Evolutionary conservation across 2,113 vertebrate species (phyloP), one percentile per base, ranked within the genome.

Genomic region (Bos taurus): DNA sequence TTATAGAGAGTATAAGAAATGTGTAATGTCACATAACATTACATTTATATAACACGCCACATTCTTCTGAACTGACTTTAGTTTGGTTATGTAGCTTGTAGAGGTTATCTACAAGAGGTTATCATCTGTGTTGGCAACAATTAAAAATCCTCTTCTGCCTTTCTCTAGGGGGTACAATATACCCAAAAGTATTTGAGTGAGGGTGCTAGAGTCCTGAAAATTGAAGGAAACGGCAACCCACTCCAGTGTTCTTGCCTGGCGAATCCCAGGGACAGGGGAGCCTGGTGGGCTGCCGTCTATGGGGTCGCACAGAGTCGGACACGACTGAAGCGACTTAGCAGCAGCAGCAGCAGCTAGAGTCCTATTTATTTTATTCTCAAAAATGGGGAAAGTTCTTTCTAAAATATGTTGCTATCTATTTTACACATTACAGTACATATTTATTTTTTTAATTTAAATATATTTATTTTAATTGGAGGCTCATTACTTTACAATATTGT

Each of bases 91-190:
- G 4, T 67, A 89, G 40, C 54, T 87, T 92, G 19, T 60, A 89
- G 59, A 96, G 40, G 43, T 83, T 97, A 85, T 60, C 57, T 28
- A 60, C 57, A 60, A 89, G 48, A 96, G n/a, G n/a, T 83, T 97
- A 88, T 93, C 33, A 93, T 62, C 50, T 62, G 19, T 33, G 86
- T n/a, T 88, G 4, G 48, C n/a, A 86, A 93, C n/a, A 71, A 93
- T 80, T 95, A 97, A 91, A 97, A 96, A n/a, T 52, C 21, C 4
- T 86, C 13, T 96, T 89, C 62, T 86, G 8, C 50, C 30, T 89
- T 95, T 90, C 52, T 87, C 13, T 92, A 93, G 46, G 84, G 33
- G 33, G 48, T 50, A 91, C 71, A 59, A 62, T 48, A 21, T 21
- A 90, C 26, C 78, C 26, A 87, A 56, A 97, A 87, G 33, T 84